These are phyloP conservation scores for Otis tarda DNA, from an alignment of 2,113 vertebrate species.

Conservation along the genomic window DNA sequence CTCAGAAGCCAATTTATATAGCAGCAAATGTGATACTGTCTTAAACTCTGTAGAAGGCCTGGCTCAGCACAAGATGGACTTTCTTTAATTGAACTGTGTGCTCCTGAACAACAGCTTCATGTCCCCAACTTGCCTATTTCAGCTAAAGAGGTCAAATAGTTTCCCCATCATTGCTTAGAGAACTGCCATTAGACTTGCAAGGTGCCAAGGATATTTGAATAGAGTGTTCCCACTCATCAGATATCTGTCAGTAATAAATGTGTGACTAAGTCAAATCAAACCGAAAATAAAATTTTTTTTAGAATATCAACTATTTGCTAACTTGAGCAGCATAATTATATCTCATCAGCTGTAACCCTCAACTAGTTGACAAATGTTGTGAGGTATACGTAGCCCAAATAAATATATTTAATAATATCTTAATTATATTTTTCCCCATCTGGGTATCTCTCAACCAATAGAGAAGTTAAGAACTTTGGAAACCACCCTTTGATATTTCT, in stretches of 20 bases:
- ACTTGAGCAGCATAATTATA: background rate
- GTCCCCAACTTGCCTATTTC: background rate
- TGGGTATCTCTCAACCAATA: background rate
- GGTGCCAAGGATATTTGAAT: background rate
- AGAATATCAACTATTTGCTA: background rate
- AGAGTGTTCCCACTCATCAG: background rate
- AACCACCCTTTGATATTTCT: rapidly evolving
- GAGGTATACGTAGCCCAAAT: background rate
- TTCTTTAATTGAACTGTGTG: background rate
- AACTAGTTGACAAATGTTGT: background rate
- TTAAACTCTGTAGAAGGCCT: background rate
- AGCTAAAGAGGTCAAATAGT: background rate
- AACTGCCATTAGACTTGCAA: background rate
- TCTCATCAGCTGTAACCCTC: background rate
- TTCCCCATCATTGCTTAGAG: background rate
- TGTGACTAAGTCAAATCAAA: background rate
- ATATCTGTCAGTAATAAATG: background rate
- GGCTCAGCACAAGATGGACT: background rate
- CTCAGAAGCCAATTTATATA: background rate
- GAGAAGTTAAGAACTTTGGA: background rate
- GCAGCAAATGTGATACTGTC: background rate
- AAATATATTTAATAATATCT: background rate
- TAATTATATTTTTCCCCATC: background rate
- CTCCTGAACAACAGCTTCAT: background rate
- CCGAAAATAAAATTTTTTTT: background rate